Base-by-base conservation (phyloP, 2,113 vertebrate species). In the Rhinolophus sinicus region DNA sequence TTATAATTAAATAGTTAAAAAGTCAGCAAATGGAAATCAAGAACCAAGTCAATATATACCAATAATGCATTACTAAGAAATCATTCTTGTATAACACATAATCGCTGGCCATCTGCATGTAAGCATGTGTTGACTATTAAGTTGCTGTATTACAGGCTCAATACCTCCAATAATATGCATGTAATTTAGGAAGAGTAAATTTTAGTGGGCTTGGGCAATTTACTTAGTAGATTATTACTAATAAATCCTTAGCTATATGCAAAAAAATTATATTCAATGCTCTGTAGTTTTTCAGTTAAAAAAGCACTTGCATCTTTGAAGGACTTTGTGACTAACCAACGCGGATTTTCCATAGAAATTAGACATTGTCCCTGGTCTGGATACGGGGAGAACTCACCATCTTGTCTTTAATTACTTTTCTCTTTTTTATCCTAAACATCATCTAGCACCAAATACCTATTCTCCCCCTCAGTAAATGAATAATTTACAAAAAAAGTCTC, bases 1-100 rank as follows among this genome's bases (percentile, higher is more conserved):
- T 90, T 96, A 90, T 83, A 72, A 90, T 89, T 93, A 90, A 70
- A 78, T 40, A 77, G 21, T 64, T 76, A 40, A 90, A 64, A 92
- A 85, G 26, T n/a, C 47, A 89, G 11, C 18, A 28, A 92, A 47
- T 87, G 6, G 22, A 69, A 88, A 69, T 93, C 26, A 93, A 91
- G 60, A 65, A 47, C 8, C 24, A 83, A 40, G 35, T 62, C 44
- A 80, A 62, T 18, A 52, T 95, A 72, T 70, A 69, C 33, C 54
- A 18, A 73, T 44, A 62, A 38, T 60, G 10, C 10, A 58, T 65
- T 72, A 44, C 16, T 44, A 58, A 85, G 38, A 72, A 58, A 73
- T 40, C 18, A 78, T 90, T 92, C 21, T 92, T 89, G 30, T 67
- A 26, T 58, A 85, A 60, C 15, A 16, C 35, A 52, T 81, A 60